phyloP scores from a whole-genome alignment of 2,113 vertebrate genomes.

The Nannobrachium achirus region DNA sequence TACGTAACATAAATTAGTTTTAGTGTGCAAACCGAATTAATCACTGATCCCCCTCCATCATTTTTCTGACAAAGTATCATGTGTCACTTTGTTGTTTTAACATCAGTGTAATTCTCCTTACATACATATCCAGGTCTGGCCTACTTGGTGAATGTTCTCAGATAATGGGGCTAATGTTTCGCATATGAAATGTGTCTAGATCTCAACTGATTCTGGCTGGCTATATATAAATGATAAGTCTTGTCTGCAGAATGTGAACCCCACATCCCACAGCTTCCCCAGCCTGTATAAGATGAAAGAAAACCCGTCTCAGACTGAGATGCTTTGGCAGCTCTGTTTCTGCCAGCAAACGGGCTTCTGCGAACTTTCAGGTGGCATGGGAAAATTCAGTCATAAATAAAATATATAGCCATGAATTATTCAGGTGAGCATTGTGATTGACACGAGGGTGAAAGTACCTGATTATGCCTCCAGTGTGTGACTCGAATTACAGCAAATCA shows the following conservation, averaged over 20 bases:
- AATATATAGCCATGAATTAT: slow-evolving; percentile 81
- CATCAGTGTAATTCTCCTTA: slow-evolving; percentile 28
- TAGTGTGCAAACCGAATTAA: slow-evolving; percentile 1
- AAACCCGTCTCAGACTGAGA: slow-evolving; percentile 67
- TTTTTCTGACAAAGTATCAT: slow-evolving; percentile 1
- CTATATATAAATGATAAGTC: slow-evolving; percentile 78
- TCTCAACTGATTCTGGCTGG: slow-evolving; percentile 66
- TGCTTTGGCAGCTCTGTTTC: slow-evolving; percentile 73
- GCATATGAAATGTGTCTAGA: slow-evolving; percentile 66
- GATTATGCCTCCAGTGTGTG: slow-evolving; percentile 75
- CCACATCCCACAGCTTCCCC: slow-evolving; percentile 68
- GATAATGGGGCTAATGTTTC: slow-evolving; percentile 66
- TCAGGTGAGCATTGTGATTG: slow-evolving; percentile 80
- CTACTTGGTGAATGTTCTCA: slow-evolving; percentile 54
- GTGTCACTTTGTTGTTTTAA: slow-evolving; percentile 13
- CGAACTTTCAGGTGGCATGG: slow-evolving; percentile 79
- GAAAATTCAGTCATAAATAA: slow-evolving; percentile 83
- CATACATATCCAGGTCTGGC: slow-evolving; percentile 53
- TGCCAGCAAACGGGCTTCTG: slow-evolving; percentile 71
- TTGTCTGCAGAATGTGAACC: slow-evolving; percentile 72
- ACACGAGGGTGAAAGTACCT: slow-evolving; percentile 72
- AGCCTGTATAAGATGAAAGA: slow-evolving; percentile 78
- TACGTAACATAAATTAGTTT: not conserved
- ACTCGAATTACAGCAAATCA: slow-evolving; percentile 74
- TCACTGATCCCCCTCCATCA: not conserved